These are phyloP conservation scores for Pygmarrhopalites habei DNA, from an alignment of 1,140 invertebrate species.

Conservation along the genomic window DNA sequence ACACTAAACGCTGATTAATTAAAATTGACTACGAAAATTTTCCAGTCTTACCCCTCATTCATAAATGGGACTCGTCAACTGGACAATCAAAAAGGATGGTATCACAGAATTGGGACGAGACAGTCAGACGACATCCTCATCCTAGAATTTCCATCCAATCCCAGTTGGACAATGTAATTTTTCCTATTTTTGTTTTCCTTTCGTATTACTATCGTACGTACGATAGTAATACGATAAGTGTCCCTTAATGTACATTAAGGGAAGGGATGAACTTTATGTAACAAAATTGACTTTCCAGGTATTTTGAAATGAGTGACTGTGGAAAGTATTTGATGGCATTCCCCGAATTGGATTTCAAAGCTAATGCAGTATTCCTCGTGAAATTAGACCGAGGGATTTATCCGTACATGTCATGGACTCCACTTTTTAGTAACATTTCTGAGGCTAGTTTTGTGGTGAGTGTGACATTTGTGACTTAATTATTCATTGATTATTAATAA, in stretches of 20 bases:
- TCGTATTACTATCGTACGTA: too few relatives aligned
- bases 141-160: slow-evolving; percentile 86
- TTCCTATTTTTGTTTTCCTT: too few relatives aligned
- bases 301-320: not conserved
- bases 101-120: slow-evolving; percentile 76
- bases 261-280: too few relatives aligned
- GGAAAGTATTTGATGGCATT: not conserved
- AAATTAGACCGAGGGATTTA: not conserved
- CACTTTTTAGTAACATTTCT: not conserved
- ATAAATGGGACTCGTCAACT: slow-evolving; percentile 81
- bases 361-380: not conserved
- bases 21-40: too few relatives aligned
- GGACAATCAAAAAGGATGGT: slow-evolving; percentile 86
- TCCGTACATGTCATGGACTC: not conserved
- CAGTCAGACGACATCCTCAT: slow-evolving; percentile 82
- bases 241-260: too few relatives aligned
- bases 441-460: not conserved
- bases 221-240: too few relatives aligned
- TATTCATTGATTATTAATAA: not conserved
- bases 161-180: slow-evolving; percentile 80
- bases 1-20: too few relatives aligned
- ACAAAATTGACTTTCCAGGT: not conserved
- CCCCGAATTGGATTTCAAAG: not conserved
- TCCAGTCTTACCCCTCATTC: slow-evolving; percentile 51
- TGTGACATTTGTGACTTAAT: not conserved